phyloP scores from a whole-genome alignment of 2,888 invertebrate species.

The Leptothorax acervorum region DNA sequence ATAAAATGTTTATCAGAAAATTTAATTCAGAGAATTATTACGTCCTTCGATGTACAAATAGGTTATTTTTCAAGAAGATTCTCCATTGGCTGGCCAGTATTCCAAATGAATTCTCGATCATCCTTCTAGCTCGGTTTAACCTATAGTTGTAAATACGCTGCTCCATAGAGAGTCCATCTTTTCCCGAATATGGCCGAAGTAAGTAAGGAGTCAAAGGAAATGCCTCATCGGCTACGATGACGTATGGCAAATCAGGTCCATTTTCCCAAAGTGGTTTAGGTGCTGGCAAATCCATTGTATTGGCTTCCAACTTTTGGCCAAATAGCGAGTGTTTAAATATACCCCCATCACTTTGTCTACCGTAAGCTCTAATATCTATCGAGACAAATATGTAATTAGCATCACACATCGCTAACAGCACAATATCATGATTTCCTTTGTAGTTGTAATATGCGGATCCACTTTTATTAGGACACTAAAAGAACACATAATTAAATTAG shows the following conservation, averaged over 20 bases:
- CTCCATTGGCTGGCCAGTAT: not conserved
- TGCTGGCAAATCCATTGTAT: not conserved
- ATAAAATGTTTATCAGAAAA: too few species aligned
- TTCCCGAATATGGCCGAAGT: not conserved
- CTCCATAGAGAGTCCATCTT: not conserved
- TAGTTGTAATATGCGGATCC: not conserved
- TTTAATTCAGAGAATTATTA: too few species aligned
- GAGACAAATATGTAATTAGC: not conserved
- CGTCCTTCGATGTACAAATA: too few species aligned
- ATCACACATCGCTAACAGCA: not conserved
- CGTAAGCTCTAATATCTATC: not conserved
- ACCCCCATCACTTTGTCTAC: not conserved
- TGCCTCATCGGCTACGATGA: not conserved
- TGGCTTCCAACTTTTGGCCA: not conserved
- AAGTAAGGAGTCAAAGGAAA: not conserved
- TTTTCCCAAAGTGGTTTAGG: not conserved
- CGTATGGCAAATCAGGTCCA: not conserved
- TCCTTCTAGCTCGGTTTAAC: not conserved
- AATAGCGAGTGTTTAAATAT: not conserved
- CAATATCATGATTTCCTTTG: not conserved
- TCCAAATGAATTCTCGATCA: not conserved
- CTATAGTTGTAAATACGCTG: not conserved
- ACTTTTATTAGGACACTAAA: slow-evolving; percentile 3
- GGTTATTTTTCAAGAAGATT: not conserved
- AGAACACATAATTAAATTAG: not conserved